Conservation (phyloP, 2,888 invertebrate species). For the Ptycholaimellus sp. region DNA sequence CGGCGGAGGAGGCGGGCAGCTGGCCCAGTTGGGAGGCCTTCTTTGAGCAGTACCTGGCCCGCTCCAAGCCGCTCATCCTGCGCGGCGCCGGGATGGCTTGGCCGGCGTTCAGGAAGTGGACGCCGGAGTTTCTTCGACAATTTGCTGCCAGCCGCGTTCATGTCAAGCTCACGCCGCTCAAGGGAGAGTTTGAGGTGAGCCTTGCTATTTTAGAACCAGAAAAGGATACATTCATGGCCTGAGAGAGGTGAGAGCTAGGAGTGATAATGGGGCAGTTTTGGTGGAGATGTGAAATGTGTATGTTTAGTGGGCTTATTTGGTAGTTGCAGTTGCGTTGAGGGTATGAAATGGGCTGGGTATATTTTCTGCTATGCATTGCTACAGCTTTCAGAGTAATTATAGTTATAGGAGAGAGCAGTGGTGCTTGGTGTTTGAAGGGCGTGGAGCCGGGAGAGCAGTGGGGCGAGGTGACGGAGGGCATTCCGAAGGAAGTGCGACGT, state of each 20-base stretch:
- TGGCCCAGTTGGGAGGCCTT: background rate
- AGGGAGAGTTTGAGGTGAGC: conserved; percentile 1
- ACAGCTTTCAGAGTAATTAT: no score
- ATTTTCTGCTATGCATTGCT: no score
- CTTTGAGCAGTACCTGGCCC: background rate
- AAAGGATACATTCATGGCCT: no score
- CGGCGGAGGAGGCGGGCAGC: background rate
- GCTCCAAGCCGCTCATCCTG: conserved; percentile 22
- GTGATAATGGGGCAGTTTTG: no score
- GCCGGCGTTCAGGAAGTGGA: conserved; percentile 23
- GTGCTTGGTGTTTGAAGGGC: no score
- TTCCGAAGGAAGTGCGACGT: conserved; percentile 15
- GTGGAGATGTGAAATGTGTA: no score
- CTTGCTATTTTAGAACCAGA: no score
- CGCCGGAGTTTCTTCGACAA: conserved; percentile 16
- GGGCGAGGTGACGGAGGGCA: conserved; percentile 13
- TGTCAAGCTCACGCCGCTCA: conserved; percentile 2
- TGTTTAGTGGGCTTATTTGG: no score
- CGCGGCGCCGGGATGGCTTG: conserved; percentile 16
- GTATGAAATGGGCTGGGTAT: no score
- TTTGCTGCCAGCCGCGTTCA: conserved; percentile 10
- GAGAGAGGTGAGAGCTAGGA: no score
- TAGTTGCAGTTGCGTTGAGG: no score
- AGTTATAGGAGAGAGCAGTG: no score
- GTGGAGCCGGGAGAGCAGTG: conserved; percentile 20